Evolutionary conservation across 2,888 invertebrate species (phyloP), one percentile per base, ranked within the genome.

Genomic region (Rotaria socialis): DNA sequence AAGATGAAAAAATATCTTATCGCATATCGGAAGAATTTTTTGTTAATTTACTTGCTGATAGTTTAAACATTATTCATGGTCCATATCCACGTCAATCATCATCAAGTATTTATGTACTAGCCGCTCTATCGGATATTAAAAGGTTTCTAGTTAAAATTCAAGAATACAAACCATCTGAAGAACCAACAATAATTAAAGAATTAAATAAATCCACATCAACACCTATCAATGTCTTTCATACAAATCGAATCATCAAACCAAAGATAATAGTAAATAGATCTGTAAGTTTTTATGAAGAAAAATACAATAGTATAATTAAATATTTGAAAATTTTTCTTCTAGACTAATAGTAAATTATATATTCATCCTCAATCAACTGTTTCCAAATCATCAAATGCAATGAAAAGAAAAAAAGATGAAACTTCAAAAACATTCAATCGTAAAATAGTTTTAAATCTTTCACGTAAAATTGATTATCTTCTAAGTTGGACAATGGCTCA

Each of bases 391-490:
- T 67, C 35, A 27, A 16, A 10, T 47, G 0, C 47, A 11, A 47
- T 2, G 14, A 35, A 27, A 67, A 35, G 35, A 67, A 35, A 16
- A 47, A 80, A 24, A 47, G 14, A 5, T 24, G 19, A 47, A 80
- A 80, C 43, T 14, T 27, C 5, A 41, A 43, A 43, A 43, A 43
- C 5, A 43, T 43, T 80, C 80, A 80, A 47, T 80, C 80, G 80
- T 47, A 80, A 80, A 80, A 10, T 47, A n/a, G 22, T 80, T 24
- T 8, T 24, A n/a, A 47, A n/a, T 24, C 47, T 80, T 47, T 80
- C 47, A 80, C 43, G 47, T 43, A 80, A 80, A 80, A 80, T 80
- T 47, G 80, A 80, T 47, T 80, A 80, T 80, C n/a, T 80, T 11
- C 47, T 80, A 47, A 80, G 80, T 47, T 80, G 80, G 80, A n/a